Evolutionary conservation across 2,113 vertebrate species (phyloP).

Genomic region (Lamprotornis superbus): DNA sequence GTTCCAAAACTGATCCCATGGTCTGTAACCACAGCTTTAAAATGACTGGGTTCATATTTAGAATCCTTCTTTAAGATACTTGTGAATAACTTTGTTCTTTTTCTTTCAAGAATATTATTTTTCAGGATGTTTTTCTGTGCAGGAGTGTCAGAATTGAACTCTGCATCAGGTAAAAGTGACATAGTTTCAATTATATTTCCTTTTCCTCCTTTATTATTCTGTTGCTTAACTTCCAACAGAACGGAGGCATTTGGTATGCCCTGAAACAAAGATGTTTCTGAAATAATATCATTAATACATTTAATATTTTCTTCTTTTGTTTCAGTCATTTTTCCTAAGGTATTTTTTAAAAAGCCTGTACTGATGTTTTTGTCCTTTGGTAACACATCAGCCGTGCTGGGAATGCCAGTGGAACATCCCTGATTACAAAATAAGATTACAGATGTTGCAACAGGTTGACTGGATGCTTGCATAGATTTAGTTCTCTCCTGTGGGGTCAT

Average conservation of each 20-base stretch:
- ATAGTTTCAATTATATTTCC: slow-evolving; percentile 1
- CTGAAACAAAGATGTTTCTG: slow-evolving; percentile 35
- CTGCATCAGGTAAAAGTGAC: background rate
- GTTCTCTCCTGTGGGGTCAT: slow-evolving; percentile 51
- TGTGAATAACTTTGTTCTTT: slow-evolving; percentile 70
- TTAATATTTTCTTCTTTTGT: slow-evolving; percentile 57
- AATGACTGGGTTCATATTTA: slow-evolving; percentile 61
- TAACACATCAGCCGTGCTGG: slow-evolving; percentile 15
- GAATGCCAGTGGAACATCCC: slow-evolving; percentile 31
- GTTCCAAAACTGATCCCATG: slow-evolving; percentile 67
- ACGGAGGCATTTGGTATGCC: background rate
- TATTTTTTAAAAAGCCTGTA: slow-evolving; percentile 37
- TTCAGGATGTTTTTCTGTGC: slow-evolving; percentile 23
- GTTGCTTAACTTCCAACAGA: background rate
- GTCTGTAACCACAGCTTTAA: slow-evolving; percentile 43
- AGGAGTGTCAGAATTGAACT: slow-evolving; percentile 1
- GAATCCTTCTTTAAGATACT: slow-evolving; percentile 89
- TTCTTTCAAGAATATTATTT: slow-evolving; percentile 45
- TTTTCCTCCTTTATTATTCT: slow-evolving; percentile 3
- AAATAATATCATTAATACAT: slow-evolving; percentile 17
- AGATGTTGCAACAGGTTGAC: slow-evolving; percentile 61
- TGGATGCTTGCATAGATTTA: slow-evolving; percentile 50
- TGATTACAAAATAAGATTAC: slow-evolving; percentile 57
- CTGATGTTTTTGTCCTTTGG: slow-evolving; percentile 29
- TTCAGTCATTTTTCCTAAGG: background rate